A percentile compares a stretch with the other conserved stretches of the same genome.
These are phyloP conservation scores for Menidia menidia DNA, from an alignment of 2,797 vertebrate species.

Conservation along the genomic window DNA sequence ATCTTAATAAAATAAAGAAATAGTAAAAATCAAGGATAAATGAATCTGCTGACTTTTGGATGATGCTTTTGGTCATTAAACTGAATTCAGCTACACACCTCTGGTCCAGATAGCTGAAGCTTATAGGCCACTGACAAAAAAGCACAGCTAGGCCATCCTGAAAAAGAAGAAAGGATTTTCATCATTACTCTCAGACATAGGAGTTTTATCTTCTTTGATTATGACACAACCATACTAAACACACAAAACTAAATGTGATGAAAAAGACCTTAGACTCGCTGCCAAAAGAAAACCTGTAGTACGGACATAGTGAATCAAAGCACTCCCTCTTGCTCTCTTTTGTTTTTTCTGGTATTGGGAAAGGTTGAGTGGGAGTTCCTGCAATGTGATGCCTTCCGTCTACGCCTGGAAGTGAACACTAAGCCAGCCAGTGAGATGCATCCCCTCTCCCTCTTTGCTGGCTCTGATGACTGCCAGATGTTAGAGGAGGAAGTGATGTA, in stretches of 20 bases:
- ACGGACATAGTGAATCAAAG: conserved; percentile 12
- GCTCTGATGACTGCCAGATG: conserved; percentile 82
- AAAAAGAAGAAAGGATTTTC: conserved; percentile 6
- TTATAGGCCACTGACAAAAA: conserved; percentile 47
- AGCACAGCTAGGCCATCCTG: conserved; percentile 72
- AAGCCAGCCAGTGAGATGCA: conserved; percentile 53
- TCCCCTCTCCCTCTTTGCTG: conserved; percentile 47
- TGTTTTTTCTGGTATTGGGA: conserved; percentile 38
- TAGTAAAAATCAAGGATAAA: too few relatives aligned
- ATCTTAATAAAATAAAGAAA: not conserved
- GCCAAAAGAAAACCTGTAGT: conserved; percentile 6
- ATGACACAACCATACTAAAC: not conserved
- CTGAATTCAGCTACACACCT: conserved; percentile 55
- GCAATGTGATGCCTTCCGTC: conserved; percentile 46
- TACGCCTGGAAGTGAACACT: conserved; percentile 44
- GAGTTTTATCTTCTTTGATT: not conserved
- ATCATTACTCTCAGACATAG: not conserved
- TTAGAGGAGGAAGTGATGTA: conserved; percentile 80
- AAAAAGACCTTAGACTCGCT: conserved; percentile 3
- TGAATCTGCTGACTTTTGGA: too few relatives aligned
- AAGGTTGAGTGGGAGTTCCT: conserved; percentile 50
- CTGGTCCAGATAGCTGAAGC: conserved; percentile 67
- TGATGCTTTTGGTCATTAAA: too few relatives aligned
- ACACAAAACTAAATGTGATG: not conserved
- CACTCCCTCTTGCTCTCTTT: conserved; percentile 40